These are phyloP conservation scores for Mormyrops attenuatus DNA, from an alignment of 2,797 vertebrate genomes.

Conservation along the genomic window DNA sequence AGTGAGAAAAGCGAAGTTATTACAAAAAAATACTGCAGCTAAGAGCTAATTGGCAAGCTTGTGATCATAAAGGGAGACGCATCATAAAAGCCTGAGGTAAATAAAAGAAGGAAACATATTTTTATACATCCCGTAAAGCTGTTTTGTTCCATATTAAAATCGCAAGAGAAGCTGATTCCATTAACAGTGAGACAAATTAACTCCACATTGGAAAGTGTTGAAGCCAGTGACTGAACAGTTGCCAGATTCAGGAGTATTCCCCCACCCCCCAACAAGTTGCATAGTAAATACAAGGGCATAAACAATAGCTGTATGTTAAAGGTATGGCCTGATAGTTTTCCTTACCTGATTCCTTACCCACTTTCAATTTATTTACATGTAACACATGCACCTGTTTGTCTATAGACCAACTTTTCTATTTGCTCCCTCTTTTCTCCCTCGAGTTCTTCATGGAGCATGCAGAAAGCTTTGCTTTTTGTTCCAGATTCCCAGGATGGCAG, in stretches of 20 bases:
- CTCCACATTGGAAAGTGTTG: conserved; percentile 45
- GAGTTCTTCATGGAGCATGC: conserved; percentile 19
- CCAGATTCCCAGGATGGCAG: conserved; percentile 95
- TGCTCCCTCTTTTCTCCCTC: conserved; percentile 10
- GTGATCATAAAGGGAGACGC: conserved; percentile 29
- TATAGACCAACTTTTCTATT: not conserved
- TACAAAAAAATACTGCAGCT: conserved; percentile 13
- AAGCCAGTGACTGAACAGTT: conserved; percentile 42
- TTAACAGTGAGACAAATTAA: conserved; percentile 49
- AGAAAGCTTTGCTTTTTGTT: conserved; percentile 30
- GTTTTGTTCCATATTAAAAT: conserved; percentile 47
- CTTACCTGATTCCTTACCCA: conserved; percentile 3
- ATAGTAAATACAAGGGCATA: conserved; percentile 42
- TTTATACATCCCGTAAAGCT: conserved; percentile 36
- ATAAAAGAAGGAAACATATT: conserved; percentile 42
- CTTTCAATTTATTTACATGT: conserved; percentile 41
- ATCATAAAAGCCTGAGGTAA: conserved; percentile 38
- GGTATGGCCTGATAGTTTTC: conserved; percentile 53
- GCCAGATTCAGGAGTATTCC: conserved; percentile 33
- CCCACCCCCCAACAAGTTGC: conserved; percentile 51
- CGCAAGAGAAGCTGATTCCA: conserved; percentile 39
- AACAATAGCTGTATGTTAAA: conserved; percentile 58
- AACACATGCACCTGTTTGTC: conserved; percentile 47
- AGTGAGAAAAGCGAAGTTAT: not conserved
- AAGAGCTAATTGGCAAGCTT: conserved; percentile 29